Base-by-base conservation (phyloP, 2,888 invertebrate genomes). In the Amphipoea oculea region DNA sequence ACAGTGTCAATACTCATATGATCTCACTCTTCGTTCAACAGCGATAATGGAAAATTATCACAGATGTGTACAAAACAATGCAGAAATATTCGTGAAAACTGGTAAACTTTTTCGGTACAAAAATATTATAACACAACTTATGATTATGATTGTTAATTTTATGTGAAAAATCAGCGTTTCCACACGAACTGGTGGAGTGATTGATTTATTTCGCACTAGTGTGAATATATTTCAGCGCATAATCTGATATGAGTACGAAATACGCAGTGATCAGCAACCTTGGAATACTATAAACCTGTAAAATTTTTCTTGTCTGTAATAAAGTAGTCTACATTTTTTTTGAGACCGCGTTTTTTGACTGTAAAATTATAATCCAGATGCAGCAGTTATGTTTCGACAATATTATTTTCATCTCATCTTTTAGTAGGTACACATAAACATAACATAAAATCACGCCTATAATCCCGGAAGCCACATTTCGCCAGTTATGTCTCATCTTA, bases 131-230 rank as follows among this genome's bases (percentile, higher is more conserved):
- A 14, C 48, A 51, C 48, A 48, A 48, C 48, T 48, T 48, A 14
- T 11, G 45, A 63, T 73, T 51, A 54, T 68, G 40, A 68, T 74
- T 74, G 54, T 42, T 67, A 74, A 63, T 79, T 83, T 73, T 62
- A 83, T 48, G 48, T 36, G 48, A 73, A 83, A 78, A 63, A 71
- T 71, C 62, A 48, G 40, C n/a, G 12, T 79, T 72, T 79, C 29
- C 57, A 54, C 74, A 72, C 71, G 67, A 75, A 51, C 51, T 68
- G 54, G 2, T 60, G n/a, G 63, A 54, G 23, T 68, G 68, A 79
- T 83, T 83, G 63, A 69, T 79, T 83, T 79, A 79, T 83, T 83
- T 83, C 63, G 51, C 23, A 65, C 57, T 17, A 62, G 17, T 12
- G n/a, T 62, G 45, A 66, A 57, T 78, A 42, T 75, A 65, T 76